Evolutionary conservation across 30 jellyfish, hydroid and myxozoan genomes (phyloP).

Genomic region (Pelagia noctiluca): DNA sequence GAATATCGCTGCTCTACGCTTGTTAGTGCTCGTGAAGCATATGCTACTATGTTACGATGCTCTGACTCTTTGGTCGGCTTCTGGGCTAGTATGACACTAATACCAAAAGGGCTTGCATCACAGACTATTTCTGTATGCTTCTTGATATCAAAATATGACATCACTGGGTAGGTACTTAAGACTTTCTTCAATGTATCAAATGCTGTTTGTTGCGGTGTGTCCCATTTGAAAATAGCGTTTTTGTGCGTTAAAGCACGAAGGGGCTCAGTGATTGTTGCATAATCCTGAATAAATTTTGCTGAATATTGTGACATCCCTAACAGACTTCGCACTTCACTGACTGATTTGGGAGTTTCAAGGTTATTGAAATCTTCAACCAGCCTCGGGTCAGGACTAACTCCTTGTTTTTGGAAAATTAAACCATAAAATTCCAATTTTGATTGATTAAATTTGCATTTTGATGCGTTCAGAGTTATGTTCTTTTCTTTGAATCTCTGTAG

Average conservation of each 20-base stretch:
- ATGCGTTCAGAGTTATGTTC: not conserved
- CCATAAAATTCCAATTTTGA: not conserved
- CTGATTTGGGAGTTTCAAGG: conserved; percentile 30
- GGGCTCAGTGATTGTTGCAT: conserved; percentile 8
- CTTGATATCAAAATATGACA: not conserved
- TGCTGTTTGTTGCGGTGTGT: too few relatives aligned
- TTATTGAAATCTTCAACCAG: conserved; percentile 32
- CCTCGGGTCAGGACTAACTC: conserved; percentile 15
- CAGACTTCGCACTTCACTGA: conserved; percentile 35
- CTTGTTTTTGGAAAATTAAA: not conserved
- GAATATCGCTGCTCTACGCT: conserved; percentile 42
- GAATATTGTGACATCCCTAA: conserved; percentile 23
- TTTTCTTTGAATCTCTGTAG: too few relatives aligned
- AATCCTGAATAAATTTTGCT: not conserved
- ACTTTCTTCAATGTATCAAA: too few relatives aligned
- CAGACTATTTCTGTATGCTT: conserved; percentile 19
- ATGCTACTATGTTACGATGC: conserved; percentile 45
- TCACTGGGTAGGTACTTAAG: too few relatives aligned
- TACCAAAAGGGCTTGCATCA: conserved; percentile 53
- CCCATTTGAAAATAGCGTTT: too few relatives aligned
- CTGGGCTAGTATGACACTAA: conserved; percentile 25
- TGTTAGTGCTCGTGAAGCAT: conserved; percentile 41
- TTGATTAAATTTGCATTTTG: not conserved
- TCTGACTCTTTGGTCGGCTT: conserved; percentile 23
- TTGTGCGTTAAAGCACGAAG: conserved; percentile 5